Base-by-base conservation (phyloP, 2,888 invertebrate species). In the Oxyteleia sp. region DNA sequence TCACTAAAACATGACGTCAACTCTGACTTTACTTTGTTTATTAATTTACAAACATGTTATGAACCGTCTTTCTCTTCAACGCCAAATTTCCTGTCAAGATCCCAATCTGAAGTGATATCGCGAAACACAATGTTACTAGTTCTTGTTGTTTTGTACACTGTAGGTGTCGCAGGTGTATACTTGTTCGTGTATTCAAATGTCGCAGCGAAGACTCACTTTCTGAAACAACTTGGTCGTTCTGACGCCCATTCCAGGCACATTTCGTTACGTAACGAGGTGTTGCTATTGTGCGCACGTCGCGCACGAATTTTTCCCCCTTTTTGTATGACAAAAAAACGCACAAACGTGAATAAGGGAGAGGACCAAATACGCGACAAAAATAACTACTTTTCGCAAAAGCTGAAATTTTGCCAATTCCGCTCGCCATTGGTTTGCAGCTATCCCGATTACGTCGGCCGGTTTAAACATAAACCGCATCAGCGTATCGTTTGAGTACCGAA, bases 321-420 rank as follows among this genome's bases (percentile, higher is more conserved):
- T n/a, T n/a, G n/a, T n/a, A n/a, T n/a, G n/a, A n/a, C n/a, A n/a
- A n/a, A n/a, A n/a, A n/a, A n/a, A n/a, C n/a, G n/a, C n/a, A n/a
- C n/a, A n/a, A n/a, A n/a, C n/a, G n/a, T n/a, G n/a, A n/a, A n/a
- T n/a, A n/a, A n/a, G n/a, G n/a, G n/a, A n/a, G n/a, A n/a, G n/a
- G n/a, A n/a, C n/a, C n/a, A n/a, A n/a, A n/a, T n/a, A 8, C 8
- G 35, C 7, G 43, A 32, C 23, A 49, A 78, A 81, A 74, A 75
- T 74, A 82, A 69, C 51, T 18, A 18, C 53, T 82, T 75, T 71
- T 82, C 71, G 57, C 64, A 75, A 51, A 71, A 59, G 55, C 71
- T 76, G 82, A 82, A 71, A 76, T 69, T 82, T 59, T 76, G 82
- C 82, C 82, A 82, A 82, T 68, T 55, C 20, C 15, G 10, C 18